Conservation (phyloP, 2,888 invertebrate genomes). For the Megamerina dolium region DNA sequence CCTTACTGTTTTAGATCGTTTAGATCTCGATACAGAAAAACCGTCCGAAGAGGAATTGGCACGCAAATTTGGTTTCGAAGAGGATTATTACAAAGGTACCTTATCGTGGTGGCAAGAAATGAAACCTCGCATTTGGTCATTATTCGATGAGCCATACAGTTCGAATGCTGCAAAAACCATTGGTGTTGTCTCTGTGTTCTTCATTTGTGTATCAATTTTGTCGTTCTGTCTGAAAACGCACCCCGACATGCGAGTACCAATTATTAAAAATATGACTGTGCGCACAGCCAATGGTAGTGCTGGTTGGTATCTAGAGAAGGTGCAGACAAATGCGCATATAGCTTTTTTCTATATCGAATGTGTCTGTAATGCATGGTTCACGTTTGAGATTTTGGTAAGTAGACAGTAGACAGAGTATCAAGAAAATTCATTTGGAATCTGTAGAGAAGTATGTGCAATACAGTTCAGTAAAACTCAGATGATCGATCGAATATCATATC, state of each 20-base stretch:
- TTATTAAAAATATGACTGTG: conserved; percentile 74
- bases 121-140: conserved; percentile 97
- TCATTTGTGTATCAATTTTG: conserved; percentile 98
- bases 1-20: conserved; percentile 89
- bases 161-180: conserved; percentile 97
- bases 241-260: conserved; percentile 94
- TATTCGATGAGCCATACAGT: conserved; percentile 99
- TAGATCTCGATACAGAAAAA: conserved; percentile 96
- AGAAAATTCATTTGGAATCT: not conserved
- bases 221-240: conserved; percentile 99
- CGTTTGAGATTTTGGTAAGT: conserved; percentile 79
- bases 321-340: conserved; percentile 91
- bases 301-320: conserved; percentile 81
- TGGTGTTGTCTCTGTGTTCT: conserved; percentile 97
- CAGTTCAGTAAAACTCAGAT: no score
- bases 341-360: conserved; percentile 99
- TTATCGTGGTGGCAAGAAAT: conserved; percentile 94
- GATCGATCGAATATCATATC: no score
- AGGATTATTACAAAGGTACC: conserved; percentile 85
- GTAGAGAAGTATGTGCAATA: no score
- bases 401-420: not conserved
- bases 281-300: conserved; percentile 67
- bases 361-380: conserved; percentile 99
- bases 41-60: conserved; percentile 97
- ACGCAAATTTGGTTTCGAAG: conserved; percentile 93